Evolutionary conservation across 2,113 vertebrate species (phyloP).

Genomic region (Calonectris borealis): DNA sequence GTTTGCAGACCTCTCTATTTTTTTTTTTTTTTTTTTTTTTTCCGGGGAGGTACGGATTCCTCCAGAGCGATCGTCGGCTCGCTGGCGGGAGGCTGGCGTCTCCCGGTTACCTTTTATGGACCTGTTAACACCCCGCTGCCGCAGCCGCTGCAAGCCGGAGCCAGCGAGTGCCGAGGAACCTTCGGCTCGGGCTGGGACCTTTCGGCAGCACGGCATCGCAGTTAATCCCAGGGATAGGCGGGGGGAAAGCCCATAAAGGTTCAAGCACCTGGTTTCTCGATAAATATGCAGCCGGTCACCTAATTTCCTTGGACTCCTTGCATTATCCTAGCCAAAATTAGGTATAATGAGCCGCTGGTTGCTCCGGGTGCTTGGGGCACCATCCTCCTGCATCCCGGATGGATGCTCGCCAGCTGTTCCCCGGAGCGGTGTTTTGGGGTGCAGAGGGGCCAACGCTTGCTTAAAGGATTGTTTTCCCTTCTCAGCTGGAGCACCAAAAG

Average conservation of each 20-base stretch:
- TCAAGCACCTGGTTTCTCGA: background rate
- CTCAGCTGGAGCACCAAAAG: background rate
- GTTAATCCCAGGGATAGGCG: background rate
- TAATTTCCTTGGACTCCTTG: background rate
- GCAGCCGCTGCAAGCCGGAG: background rate
- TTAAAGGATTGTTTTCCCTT: background rate
- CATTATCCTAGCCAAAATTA: accelerated
- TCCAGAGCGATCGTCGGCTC: background rate
- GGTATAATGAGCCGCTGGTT: background rate
- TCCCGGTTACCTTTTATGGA: slow-evolving; percentile 57
- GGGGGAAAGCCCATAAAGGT: background rate
- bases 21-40: background rate
- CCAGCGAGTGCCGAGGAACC: background rate
- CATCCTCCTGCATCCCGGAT: background rate
- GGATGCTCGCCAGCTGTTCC: background rate
- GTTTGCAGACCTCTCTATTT: background rate
- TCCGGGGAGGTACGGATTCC: background rate
- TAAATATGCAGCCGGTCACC: background rate
- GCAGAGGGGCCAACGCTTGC: background rate
- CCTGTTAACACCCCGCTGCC: slow-evolving; percentile 10
- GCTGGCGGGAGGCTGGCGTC: background rate
- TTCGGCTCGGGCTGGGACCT: background rate
- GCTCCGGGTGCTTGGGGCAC: accelerated
- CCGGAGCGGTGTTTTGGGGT: background rate
- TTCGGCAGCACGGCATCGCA: accelerated